Base-by-base conservation (phyloP, 2,113 vertebrate species). In the Phainopepla nitens region DNA sequence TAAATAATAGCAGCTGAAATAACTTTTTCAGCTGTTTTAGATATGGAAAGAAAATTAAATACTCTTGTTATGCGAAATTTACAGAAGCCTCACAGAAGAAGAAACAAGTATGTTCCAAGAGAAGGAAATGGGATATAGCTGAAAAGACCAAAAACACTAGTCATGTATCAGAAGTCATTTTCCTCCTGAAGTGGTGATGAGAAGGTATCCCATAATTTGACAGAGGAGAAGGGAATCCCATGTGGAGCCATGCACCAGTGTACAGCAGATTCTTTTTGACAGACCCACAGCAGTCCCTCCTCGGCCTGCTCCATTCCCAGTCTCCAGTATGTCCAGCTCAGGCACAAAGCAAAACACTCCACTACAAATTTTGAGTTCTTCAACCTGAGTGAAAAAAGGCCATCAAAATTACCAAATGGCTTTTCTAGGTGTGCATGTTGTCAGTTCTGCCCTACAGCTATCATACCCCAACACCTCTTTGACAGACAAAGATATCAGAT, bases 101-200 rank as follows among this genome's bases (percentile, higher is more conserved):
- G 3, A 31, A 41, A 64, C 29, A n/a, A 19, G 1, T 18, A 19
- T 47, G 8, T 61, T 14, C 1, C 13, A 60, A 44, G 5, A 23
- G 16, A 36, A 60, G 10, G 27, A 51, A 76, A 81, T 39, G 7
- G 4, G 7, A 28, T 39, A 47, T 6, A 56, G 6, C 5, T 78
- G 61, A 68, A 85, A 79, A 69, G 8, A 68, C 2, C 0, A 25
- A 65, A 60, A 72, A 23, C 23, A 0, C 4, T 39, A 54, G 11
- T 8, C 17, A 29, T 18, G 21, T 16, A 81, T 19, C 36, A 73
- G 36, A 76, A 83, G 19, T 20, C 0, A 0, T 6, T 65, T 86
- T 72, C 17, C 3, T 60, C 17, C 39, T 65, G 25, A 65, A 66
- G 15, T 5, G n/a, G 9, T 45, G 35, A 20, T 36, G 7, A 87